Evolutionary conservation across 2,888 invertebrate species (phyloP), one percentile per base, ranked within the genome.

Genomic region (Barypeithes pellucidus): DNA sequence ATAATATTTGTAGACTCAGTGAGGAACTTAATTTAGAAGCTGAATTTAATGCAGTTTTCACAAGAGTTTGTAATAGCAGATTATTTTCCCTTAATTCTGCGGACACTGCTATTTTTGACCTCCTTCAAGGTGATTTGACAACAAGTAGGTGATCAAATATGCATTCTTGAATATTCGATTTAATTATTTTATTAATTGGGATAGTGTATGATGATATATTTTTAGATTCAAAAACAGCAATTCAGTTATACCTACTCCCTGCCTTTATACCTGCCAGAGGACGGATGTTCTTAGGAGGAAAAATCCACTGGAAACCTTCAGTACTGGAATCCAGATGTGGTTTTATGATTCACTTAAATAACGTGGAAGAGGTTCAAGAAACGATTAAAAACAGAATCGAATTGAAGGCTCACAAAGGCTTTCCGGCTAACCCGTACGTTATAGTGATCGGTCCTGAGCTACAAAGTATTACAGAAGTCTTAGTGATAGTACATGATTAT

Each of bases 161-260:
- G 7, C 29, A n/a, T n/a, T n/a, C 33, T 33, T 33, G 8, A 33
- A 33, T 33, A 33, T 5, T 33, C 8, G 33, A 5, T 33, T 33
- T 33, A 33, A 5, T 33, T 5, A 33, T 33, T 8, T 33, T n/a
- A n/a, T n/a, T n/a, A n/a, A n/a, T n/a, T n/a, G n/a, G n/a, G n/a
- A n/a, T n/a, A n/a, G n/a, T n/a, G n/a, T n/a, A n/a, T n/a, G n/a
- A n/a, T n/a, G 9, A 3, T 43, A 43, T 16, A 16, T 43, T 57
- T 60, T 41, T 52, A 65, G 63, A 65, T 52, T 24, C 63, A 50
- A 65, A 52, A 65, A 36, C 39, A 8, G 63, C 47, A 18, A 65
- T 65, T 16, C 45, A 65, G 24, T 11, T 65, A 4, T 50, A 50
- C 18, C 22, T 65, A 18, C 50, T 65, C 1, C 63, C 63, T 2